A percentile compares a stretch with the other conserved stretches of the same genome.
phyloP scores from a whole-genome alignment of 2,797 vertebrate genomes.

The Anniella stebbinsi region DNA sequence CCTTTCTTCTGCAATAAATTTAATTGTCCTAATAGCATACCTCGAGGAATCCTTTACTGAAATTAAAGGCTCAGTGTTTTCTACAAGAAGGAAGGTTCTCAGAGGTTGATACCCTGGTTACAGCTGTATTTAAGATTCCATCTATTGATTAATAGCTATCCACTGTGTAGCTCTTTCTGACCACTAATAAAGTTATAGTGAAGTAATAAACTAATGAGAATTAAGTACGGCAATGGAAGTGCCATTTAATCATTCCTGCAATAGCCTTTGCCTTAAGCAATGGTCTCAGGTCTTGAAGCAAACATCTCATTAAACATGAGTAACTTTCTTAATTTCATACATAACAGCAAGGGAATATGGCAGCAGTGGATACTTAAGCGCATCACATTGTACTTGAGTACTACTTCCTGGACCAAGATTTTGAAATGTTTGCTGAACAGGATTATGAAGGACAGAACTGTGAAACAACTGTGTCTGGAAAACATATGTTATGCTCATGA shows the following conservation, averaged over 20 bases:
- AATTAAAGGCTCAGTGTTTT: constrained; percentile 37
- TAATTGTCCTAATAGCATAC: constrained; percentile 53
- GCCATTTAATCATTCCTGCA: constrained; percentile 28
- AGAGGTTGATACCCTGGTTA: background rate
- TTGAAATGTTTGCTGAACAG: background rate
- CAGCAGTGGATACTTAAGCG: background rate
- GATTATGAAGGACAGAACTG: background rate
- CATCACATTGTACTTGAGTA: background rate
- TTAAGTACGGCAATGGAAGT: constrained; percentile 11
- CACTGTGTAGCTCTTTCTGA: constrained; percentile 31
- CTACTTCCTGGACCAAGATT: background rate
- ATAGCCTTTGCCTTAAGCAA: constrained; percentile 30
- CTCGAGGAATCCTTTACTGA: constrained; percentile 41
- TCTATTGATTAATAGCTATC: constrained; percentile 24
- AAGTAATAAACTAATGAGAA: constrained; percentile 51
- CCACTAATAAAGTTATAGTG: constrained; percentile 40
- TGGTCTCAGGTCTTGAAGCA: constrained; percentile 20
- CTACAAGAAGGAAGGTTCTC: constrained; percentile 13
- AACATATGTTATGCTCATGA: background rate
- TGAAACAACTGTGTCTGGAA: background rate
- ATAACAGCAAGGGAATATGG: background rate
- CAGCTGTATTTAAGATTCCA: constrained; percentile 35
- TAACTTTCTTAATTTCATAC: constrained; percentile 31
- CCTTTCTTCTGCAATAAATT: constrained; percentile 53
- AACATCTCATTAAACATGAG: constrained; percentile 33